Evolutionary conservation across 2,888 invertebrate genomes (phyloP).

Genomic region (Pseudococcus longispinus): DNA sequence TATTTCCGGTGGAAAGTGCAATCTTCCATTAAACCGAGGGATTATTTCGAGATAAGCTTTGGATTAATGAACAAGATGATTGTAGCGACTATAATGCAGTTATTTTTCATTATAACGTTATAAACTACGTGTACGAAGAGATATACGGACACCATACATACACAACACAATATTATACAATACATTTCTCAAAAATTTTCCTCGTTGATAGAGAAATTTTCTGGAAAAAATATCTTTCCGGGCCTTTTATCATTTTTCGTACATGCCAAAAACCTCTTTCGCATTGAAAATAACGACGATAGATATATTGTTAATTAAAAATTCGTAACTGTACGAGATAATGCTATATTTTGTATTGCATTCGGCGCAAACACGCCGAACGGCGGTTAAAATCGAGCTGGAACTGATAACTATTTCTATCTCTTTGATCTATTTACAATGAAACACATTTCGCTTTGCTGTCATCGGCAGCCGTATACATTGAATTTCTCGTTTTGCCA

Average conservation of each 20-base stretch:
- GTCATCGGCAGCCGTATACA: conserved; percentile 19
- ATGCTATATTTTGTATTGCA: conserved; percentile 7
- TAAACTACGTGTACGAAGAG: background rate
- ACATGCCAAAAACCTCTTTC: background rate
- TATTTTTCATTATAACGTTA: conserved; percentile 33
- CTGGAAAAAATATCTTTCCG: background rate
- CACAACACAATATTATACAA: background rate
- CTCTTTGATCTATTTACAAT: conserved; percentile 45
- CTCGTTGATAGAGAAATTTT: background rate
- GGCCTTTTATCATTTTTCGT: background rate
- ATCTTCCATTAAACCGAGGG: conserved; percentile 19
- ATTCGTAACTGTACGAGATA: background rate
- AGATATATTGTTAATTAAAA: background rate
- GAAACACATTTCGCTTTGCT: conserved; percentile 40
- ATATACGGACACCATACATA: background rate
- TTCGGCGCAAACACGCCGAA: background rate
- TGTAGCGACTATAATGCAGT: conserved; percentile 26
- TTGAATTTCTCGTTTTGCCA: conserved; percentile 38
- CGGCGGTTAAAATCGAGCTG: conserved; percentile 11
- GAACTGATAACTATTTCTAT: conserved; percentile 34
- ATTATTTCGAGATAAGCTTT: conserved; percentile 22
- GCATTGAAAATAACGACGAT: background rate
- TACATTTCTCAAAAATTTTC: background rate
- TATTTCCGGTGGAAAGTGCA: conserved; percentile 31
- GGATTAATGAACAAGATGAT: conserved; percentile 37